Percentiles rank a stretch among this genome's conserved stretches.
Evolutionary conservation across 2,113 vertebrate species (phyloP).

Genomic region (Helogale parvula): DNA sequence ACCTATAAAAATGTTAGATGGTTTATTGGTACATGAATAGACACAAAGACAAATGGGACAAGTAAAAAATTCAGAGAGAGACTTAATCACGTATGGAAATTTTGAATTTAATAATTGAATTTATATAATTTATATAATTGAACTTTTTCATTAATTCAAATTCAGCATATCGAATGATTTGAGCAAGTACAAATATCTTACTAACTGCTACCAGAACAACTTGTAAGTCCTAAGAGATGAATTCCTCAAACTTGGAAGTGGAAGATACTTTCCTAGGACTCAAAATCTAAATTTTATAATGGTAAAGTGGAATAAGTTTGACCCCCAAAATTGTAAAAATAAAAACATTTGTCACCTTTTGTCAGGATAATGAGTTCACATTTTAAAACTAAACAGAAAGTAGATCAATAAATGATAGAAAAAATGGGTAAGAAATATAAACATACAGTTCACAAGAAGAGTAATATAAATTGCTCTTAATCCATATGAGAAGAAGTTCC

Average conservation of each 20-base stretch:
- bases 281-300: neutral
- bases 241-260: neutral
- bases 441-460: neutral
- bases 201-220: neutral
- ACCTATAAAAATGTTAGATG: neutral
- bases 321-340: neutral
- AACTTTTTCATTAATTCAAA: slow-evolving; percentile 57
- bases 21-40: neutral
- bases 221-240: neutral
- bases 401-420: neutral
- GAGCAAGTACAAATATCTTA: slow-evolving; percentile 24
- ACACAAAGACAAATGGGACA: slow-evolving; percentile 49
- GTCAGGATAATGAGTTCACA: neutral
- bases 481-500: neutral
- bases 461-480: neutral
- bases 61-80: neutral
- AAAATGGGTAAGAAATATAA: neutral
- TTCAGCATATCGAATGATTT: slow-evolving; percentile 28
- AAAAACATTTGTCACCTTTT: slow-evolving; percentile 9
- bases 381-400: neutral
- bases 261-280: neutral
- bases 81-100: slow-evolving; percentile 1
- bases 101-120: slow-evolving; percentile 42
- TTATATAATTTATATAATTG: slow-evolving; percentile 34
- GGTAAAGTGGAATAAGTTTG: neutral